Percentiles rank a stretch among this genome's conserved stretches.
Conservation (phyloP, 1,140 invertebrate species). For the Zaprionus nigranus region DNA sequence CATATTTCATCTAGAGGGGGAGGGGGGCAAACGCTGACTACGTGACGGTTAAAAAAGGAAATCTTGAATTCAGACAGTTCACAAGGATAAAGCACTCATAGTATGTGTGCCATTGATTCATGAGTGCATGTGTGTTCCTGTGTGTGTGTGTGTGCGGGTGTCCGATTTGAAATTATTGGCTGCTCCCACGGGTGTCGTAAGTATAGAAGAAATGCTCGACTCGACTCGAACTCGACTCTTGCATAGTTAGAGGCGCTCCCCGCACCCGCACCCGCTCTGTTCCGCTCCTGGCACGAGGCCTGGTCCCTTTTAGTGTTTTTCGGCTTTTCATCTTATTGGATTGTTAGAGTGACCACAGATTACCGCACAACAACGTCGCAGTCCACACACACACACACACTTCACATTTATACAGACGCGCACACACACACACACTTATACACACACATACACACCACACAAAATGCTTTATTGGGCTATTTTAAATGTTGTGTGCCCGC, state of each 20-base stretch:
- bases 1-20: constrained; percentile 2
- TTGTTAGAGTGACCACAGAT: constrained; percentile 70
- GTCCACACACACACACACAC: constrained; percentile 28
- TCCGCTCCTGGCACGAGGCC: background rate
- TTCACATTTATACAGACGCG: constrained; percentile 25
- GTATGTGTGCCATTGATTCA: constrained; percentile 73
- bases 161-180: constrained; percentile 82
- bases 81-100: constrained; percentile 36
- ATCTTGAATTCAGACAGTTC: constrained; percentile 55
- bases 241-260: constrained; percentile 57
- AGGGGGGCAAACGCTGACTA: constrained; percentile 48
- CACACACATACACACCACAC: background rate
- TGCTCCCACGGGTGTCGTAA: constrained; percentile 83
- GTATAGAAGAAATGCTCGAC: constrained; percentile 51
- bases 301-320: constrained; percentile 20
- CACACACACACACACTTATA: constrained; percentile 30
- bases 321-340: constrained; percentile 74
- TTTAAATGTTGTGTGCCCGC: constrained; percentile 59
- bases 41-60: constrained; percentile 50
- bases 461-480: constrained; percentile 61
- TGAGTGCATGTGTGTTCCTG: constrained; percentile 38
- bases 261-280: background rate
- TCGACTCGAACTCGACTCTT: constrained; percentile 45
- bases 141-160: constrained; percentile 38
- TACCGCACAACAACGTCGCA: constrained; percentile 30